Conservation (phyloP, 2,797 vertebrate species). For the Gorsachius magnificus region DNA sequence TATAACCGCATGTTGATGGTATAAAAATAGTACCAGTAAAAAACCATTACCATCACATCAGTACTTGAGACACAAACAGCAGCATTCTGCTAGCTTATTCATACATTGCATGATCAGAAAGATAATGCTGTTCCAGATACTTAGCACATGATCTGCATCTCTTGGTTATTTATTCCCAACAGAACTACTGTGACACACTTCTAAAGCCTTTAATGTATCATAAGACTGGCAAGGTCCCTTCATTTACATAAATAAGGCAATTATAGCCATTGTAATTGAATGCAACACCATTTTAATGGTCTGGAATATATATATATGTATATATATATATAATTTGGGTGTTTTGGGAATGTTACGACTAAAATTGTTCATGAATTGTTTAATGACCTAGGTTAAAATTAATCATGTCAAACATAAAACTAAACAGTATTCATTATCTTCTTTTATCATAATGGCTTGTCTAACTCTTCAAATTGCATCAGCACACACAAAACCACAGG, state of each 20-base stretch:
- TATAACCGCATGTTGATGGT: background rate
- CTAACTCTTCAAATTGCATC: background rate
- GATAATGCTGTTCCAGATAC: conserved; percentile 1
- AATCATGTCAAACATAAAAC: background rate
- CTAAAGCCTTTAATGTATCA: conserved; percentile 35
- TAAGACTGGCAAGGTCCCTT: background rate
- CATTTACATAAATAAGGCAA: conserved; percentile 53
- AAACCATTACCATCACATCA: background rate
- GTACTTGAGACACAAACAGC: background rate
- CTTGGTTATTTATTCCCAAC: conserved; percentile 19
- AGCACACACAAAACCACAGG: background rate
- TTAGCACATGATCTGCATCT: background rate
- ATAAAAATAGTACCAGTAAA: background rate
- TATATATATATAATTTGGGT: background rate
- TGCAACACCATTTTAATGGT: conserved; percentile 17
- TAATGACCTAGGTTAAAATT: background rate
- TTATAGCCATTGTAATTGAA: conserved; percentile 11
- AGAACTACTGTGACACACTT: conserved; percentile 27
- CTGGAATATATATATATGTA: background rate
- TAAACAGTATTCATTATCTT: background rate
- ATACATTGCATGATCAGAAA: background rate
- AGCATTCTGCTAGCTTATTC: background rate
- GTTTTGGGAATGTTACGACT: background rate
- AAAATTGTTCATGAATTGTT: background rate
- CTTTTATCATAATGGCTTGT: background rate